phyloP scores from a whole-genome alignment of 2,797 vertebrate genomes.

The Xenentodon cancila region DNA sequence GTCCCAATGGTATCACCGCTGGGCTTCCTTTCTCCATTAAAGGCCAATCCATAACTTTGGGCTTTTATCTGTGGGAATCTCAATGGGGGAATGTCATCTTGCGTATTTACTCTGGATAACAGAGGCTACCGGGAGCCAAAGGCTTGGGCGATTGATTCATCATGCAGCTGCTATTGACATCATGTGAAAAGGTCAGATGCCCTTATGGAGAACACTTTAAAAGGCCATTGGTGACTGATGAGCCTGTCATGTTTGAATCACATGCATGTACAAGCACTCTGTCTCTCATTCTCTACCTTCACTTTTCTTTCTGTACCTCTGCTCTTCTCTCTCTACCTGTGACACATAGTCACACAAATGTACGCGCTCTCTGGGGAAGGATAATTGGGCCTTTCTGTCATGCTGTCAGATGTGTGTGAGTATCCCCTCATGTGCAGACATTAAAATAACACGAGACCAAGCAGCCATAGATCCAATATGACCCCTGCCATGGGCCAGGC shows the following conservation, averaged over 20 bases:
- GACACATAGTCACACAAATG: slow-evolving; percentile 30
- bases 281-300: slow-evolving; percentile 29
- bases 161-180: slow-evolving; percentile 80
- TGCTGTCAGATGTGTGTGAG: slow-evolving; percentile 78
- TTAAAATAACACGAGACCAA: slow-evolving; percentile 80
- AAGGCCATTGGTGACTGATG: slow-evolving; percentile 83
- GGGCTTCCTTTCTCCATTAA: slow-evolving; percentile 41
- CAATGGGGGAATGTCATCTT: slow-evolving; percentile 59
- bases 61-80: slow-evolving; percentile 56
- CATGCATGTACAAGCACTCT: slow-evolving; percentile 55
- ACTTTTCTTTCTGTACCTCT: slow-evolving; percentile 31
- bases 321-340: slow-evolving; percentile 14
- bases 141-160: slow-evolving; percentile 75
- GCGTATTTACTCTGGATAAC: slow-evolving; percentile 66
- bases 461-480: slow-evolving; percentile 67
- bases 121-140: slow-evolving; percentile 47
- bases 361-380: slow-evolving; percentile 47
- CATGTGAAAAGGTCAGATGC: slow-evolving; percentile 81
- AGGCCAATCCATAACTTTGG: slow-evolving; percentile 52
- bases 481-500: slow-evolving; percentile 62
- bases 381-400: slow-evolving; percentile 81
- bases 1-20: slow-evolving; percentile 28
- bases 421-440: slow-evolving; percentile 80
- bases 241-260: slow-evolving; percentile 74
- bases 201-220: slow-evolving; percentile 75